Base-by-base conservation (phyloP, 2,113 vertebrate genomes). In the Oxyruncus cristatus region DNA sequence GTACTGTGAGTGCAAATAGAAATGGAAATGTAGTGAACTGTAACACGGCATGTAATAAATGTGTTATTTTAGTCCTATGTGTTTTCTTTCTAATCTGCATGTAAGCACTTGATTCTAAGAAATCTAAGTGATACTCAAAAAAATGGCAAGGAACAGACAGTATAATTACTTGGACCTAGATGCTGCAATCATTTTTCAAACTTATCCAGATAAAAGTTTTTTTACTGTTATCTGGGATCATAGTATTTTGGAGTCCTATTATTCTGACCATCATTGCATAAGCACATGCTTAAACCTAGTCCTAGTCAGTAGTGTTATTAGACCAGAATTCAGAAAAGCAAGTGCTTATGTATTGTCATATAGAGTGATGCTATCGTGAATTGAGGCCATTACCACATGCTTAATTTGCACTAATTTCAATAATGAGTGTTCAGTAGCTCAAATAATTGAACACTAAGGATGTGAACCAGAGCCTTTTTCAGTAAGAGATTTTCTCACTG, bases 401-500 rank as follows among this genome's bases (percentile, higher is more conserved):
- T 90, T 94, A 88, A 95, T 93, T 95, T 96, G 65, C 78, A 92
- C 85, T 96, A 77, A 96, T 96, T 96, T 95, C 85, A 92, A 11
- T 95, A 95, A 90, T 83, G 78, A 88, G 63, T 37, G 32, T 83
- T 96, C 68, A 84, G 65, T 91, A 91, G 70, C 76, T 94, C 42
- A 90, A 65, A 84, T 90, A 85, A 93, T 74, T 90, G 63, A 94
- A 85, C 63, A 63, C 42, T 79, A 88, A 77, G 59, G 67, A 58
- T 74, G 14, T 67, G 61, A 84, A 35, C 79, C 72, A 88, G 65
- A 93, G 24, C 26, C 24, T 86, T 65, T 65, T 71, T 90, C 28
- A 80, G 21, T 41, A 79, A 42, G 39, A 75, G 18, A 56, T 90
- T 90, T 92, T 93, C 59, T 63, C 30, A 30, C 55, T 80, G 65